Evolutionary conservation across 35 echinoderm and acorn worm genomes (phyloP).

Genomic region (Nesometra sesokonis): DNA sequence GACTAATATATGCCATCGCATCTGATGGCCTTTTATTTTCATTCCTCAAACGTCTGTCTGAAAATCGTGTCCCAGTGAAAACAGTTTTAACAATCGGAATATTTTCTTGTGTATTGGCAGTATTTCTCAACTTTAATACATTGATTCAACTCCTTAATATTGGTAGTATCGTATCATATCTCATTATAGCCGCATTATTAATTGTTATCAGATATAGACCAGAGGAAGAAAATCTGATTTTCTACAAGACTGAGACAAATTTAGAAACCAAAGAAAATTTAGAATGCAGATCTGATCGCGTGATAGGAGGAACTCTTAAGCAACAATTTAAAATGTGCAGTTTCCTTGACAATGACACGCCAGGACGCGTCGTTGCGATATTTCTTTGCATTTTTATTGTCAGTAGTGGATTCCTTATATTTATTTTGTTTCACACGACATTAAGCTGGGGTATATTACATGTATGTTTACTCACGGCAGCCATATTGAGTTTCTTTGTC

Average conservation of each 20-base stretch:
- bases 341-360: neutral
- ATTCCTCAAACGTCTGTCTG: conserved; percentile 36
- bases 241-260: neutral
- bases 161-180: conserved; percentile 77
- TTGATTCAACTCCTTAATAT: conserved; percentile 94
- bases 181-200: conserved; percentile 62
- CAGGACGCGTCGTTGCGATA: neutral
- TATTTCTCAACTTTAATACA: conserved; percentile 63
- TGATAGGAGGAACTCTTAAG: neutral
- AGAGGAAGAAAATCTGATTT: conserved; percentile 28
- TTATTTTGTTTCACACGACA: neutral
- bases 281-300: neutral
- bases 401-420: neutral
- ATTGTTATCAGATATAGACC: conserved; percentile 69
- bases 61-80: conserved; percentile 35
- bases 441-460: neutral
- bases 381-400: neutral
- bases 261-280: too few relatives aligned
- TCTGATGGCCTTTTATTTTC: conserved; percentile 69
- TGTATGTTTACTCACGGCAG: neutral
- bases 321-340: neutral
- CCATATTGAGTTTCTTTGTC: neutral
- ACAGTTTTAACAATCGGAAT: conserved; percentile 39
- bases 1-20: conserved; percentile 78
- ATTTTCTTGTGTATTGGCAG: conserved; percentile 49